These are phyloP conservation scores for Lasaia peninsularis DNA, from an alignment of 1,140 invertebrate genomes.

Conservation along the genomic window DNA sequence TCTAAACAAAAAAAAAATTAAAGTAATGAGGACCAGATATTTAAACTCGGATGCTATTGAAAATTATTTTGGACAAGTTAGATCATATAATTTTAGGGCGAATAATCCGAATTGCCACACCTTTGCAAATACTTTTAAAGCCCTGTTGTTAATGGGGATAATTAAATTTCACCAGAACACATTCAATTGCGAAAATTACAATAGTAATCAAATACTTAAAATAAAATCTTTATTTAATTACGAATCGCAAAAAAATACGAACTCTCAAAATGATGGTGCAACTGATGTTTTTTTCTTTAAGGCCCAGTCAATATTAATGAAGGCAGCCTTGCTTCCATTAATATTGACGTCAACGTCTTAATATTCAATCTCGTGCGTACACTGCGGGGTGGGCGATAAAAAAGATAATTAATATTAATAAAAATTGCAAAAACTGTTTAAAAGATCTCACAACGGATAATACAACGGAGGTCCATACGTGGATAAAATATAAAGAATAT, in stretches of 20 bases:
- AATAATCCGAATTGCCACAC: slow-evolving; percentile 8
- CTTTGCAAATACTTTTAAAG: neutral
- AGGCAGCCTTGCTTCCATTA: too few relatives aligned
- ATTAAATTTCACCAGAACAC: neutral
- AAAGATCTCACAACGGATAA: too few relatives aligned
- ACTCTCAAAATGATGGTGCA: neutral
- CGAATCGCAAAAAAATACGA: neutral
- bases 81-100: neutral
- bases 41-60: slow-evolving; percentile 2
- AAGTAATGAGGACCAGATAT: neutral
- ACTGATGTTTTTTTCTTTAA: neutral
- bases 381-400: too few relatives aligned
- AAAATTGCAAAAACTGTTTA: too few relatives aligned
- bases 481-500: too few relatives aligned
- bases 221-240: neutral
- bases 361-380: too few relatives aligned
- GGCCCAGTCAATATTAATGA: neutral
- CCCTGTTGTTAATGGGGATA: neutral
- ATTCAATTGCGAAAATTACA: neutral
- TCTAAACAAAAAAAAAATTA: neutral
- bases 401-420: too few relatives aligned
- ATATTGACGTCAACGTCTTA: neutral
- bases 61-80: slow-evolving; percentile 9
- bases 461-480: too few relatives aligned
- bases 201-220: neutral